Conservation (phyloP, 1,140 invertebrate species). For the Macrostomum lignano region DNA sequence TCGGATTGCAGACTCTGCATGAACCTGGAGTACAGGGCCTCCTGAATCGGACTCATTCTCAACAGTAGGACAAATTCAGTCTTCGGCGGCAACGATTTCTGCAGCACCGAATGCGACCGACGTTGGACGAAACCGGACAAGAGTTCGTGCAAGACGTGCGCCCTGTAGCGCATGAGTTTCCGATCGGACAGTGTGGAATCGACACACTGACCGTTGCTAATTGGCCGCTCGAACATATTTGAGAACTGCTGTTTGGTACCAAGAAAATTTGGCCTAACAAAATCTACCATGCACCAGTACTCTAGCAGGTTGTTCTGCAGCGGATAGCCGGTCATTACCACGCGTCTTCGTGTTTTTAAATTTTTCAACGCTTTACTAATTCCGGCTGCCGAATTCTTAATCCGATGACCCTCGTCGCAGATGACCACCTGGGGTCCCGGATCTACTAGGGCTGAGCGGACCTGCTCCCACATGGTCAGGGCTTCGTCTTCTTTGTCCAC, state of each 20-base stretch:
- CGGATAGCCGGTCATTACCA: constrained; percentile 74
- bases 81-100: constrained; percentile 65
- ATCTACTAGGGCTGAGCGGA: constrained; percentile 81
- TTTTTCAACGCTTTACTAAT: constrained; percentile 53
- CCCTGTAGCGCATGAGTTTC: constrained; percentile 61
- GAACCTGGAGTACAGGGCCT: constrained; percentile 36
- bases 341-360: constrained; percentile 43
- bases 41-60: constrained; percentile 48
- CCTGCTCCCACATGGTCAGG: constrained; percentile 60
- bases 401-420: constrained; percentile 69
- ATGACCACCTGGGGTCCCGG: constrained; percentile 62
- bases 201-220: constrained; percentile 69
- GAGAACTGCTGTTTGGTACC: constrained; percentile 64
- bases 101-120: constrained; percentile 62
- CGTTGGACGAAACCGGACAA: constrained; percentile 64
- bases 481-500: constrained; percentile 41
- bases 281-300: constrained; percentile 60
- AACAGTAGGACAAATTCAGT: constrained; percentile 74
- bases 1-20: constrained; percentile 8
- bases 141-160: constrained; percentile 67
- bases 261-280: constrained; percentile 68
- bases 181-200: constrained; percentile 65
- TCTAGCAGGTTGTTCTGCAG: constrained; percentile 78
- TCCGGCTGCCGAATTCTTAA: constrained; percentile 62
- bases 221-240: constrained; percentile 37